phyloP scores from a whole-genome alignment of 1,140 invertebrate genomes.

The Muscidifurax raptorellus region DNA sequence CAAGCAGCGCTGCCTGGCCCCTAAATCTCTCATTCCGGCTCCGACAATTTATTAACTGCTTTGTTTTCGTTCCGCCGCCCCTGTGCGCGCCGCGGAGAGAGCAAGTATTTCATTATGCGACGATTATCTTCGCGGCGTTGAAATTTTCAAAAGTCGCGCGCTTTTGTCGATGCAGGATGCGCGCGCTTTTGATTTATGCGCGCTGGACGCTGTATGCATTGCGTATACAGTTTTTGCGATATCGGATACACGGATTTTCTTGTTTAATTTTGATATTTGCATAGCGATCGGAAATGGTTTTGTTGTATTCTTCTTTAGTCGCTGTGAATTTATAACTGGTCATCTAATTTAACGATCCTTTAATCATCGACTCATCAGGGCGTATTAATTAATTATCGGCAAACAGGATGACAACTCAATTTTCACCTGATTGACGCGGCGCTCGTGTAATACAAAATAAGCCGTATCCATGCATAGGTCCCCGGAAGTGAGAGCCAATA shows the following conservation, averaged over 20 bases:
- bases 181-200: constrained; percentile 13
- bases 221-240: background rate
- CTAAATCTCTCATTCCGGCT: constrained; percentile 44
- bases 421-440: too few relatives aligned
- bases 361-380: too few relatives aligned
- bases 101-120: constrained; percentile 52
- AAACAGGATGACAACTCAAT: background rate
- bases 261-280: background rate
- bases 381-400: background rate
- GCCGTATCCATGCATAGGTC: too few relatives aligned
- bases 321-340: too few relatives aligned
- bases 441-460: too few relatives aligned
- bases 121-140: constrained; percentile 49
- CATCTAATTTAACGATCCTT: too few relatives aligned
- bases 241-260: background rate
- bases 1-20: constrained; percentile 39
- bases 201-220: background rate
- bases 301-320: background rate
- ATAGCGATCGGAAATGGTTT: background rate
- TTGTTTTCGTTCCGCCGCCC: constrained; percentile 65
- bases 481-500: too few relatives aligned
- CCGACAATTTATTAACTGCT: constrained; percentile 65
- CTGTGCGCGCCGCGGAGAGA: background rate
- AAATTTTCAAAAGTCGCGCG: constrained; percentile 44
- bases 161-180: constrained; percentile 29